Percentiles rank a stretch among this genome's conserved stretches.
phyloP scores from a whole-genome alignment of 2,113 vertebrate species.

The Tachycineta bicolor region DNA sequence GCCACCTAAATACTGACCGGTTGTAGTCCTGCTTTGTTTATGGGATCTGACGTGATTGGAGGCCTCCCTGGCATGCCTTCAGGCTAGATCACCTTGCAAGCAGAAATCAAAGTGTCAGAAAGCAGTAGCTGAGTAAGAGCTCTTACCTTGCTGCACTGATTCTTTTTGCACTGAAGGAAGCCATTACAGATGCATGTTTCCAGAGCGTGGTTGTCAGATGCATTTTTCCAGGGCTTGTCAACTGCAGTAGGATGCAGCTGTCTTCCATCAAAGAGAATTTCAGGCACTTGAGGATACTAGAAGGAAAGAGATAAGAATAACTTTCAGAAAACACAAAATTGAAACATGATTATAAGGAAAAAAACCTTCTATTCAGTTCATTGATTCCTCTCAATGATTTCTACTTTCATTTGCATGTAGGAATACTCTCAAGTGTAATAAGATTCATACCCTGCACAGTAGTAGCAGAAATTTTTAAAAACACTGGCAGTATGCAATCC shows the following conservation, averaged over 20 bases:
- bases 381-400: constrained; percentile 12
- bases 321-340: constrained; percentile 24
- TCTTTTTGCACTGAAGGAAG: not conserved
- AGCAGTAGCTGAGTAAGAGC: not conserved
- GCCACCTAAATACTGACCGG: not conserved
- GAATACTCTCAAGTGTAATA: not conserved
- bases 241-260: constrained; percentile 2
- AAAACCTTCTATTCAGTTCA: not conserved
- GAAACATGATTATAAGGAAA: constrained; percentile 2
- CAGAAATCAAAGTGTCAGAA: not conserved
- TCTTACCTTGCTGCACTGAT: not conserved
- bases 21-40: not conserved
- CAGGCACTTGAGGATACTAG: not conserved
- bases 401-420: constrained; percentile 35
- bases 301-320: constrained; percentile 42
- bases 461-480: constrained; percentile 42
- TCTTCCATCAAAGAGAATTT: constrained; percentile 45
- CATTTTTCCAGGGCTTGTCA: constrained; percentile 1
- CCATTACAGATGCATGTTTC: not conserved
- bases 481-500: constrained; percentile 6
- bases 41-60: not conserved
- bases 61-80: not conserved
- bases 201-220: not conserved
- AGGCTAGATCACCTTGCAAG: not conserved
- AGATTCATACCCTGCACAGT: not conserved